Percentiles rank a stretch among this genome's conserved stretches.
Conservation (phyloP, 2,888 invertebrate genomes). For the Cheilosia pagana region DNA sequence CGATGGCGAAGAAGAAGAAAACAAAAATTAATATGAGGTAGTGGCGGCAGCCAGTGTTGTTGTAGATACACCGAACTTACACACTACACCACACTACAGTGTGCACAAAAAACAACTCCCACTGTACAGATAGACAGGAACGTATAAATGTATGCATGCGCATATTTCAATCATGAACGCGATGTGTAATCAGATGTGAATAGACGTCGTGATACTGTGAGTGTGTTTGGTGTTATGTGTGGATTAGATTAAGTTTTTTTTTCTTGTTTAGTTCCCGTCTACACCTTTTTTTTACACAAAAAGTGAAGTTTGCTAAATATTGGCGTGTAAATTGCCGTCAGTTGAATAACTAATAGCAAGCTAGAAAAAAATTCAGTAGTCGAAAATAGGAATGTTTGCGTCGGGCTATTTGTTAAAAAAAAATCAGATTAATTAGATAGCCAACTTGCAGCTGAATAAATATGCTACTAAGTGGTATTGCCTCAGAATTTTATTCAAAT, state of each 20-base stretch:
- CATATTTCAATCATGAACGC: constrained; percentile 44
- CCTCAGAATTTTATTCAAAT: constrained; percentile 36
- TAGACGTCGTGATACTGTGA: constrained; percentile 20
- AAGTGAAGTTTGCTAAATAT: constrained; percentile 18
- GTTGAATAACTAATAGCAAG: background rate
- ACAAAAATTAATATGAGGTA: constrained; percentile 48
- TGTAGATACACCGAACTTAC: constrained; percentile 60
- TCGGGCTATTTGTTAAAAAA: constrained; percentile 8
- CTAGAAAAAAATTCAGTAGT: background rate
- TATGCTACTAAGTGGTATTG: constrained; percentile 48
- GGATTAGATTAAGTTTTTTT: constrained; percentile 40
- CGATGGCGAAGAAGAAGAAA: constrained; percentile 14
- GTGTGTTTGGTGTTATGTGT: constrained; percentile 13
- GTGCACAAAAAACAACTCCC: constrained; percentile 47
- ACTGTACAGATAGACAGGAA: constrained; percentile 35
- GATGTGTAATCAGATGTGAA: constrained; percentile 62
- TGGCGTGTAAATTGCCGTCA: background rate
- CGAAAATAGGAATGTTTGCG: constrained; percentile 1
- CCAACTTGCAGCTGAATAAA: constrained; percentile 59
- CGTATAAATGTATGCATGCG: constrained; percentile 32
- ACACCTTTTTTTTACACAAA: constrained; percentile 24
- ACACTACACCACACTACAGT: constrained; percentile 48
- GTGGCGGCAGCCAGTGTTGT: constrained; percentile 49
- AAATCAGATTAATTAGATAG: constrained; percentile 34
- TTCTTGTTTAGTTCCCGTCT: constrained; percentile 15